Percentiles rank a stretch among this genome's conserved stretches.
Evolutionary conservation across 2,888 invertebrate genomes (phyloP).

Genomic region (Melieria crassipennis): DNA sequence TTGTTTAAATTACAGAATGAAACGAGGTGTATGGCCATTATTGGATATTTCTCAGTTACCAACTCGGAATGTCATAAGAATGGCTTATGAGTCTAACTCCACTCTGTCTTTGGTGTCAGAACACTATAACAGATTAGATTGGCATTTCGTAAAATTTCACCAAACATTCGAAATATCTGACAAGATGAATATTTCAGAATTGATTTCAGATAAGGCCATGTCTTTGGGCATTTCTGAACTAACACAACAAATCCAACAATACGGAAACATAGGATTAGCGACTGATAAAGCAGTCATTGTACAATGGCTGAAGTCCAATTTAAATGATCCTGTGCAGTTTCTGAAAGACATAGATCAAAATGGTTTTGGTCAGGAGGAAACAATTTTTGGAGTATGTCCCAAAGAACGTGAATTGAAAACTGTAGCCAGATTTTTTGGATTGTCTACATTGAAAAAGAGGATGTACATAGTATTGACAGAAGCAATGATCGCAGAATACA

Average conservation of each 20-base stretch:
- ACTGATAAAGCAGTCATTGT: neutral
- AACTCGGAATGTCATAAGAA: neutral
- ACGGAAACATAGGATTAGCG: neutral
- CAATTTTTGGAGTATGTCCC: neutral
- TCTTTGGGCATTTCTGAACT: neutral
- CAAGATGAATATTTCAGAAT: neutral
- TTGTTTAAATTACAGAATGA: neutral
- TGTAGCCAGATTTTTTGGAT: neutral
- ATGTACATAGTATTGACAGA: neutral
- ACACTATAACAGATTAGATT: neutral
- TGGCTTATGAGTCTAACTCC: neutral
- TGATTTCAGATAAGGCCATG: neutral
- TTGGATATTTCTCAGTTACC: neutral
- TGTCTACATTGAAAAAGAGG: neutral
- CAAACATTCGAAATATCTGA: neutral
- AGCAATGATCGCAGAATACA: neutral
- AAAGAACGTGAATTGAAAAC: neutral
- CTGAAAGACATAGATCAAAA: neutral
- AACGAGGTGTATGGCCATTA: neutral
- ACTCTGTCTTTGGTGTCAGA: neutral
- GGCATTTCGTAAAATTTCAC: neutral
- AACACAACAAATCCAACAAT: neutral
- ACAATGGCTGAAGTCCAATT: neutral
- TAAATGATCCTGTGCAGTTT: neutral
- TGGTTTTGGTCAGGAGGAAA: neutral